phyloP scores from a whole-genome alignment of 30 jellyfish, hydroid and myxozoan genomes.

The Phacellophora camtschatica region DNA sequence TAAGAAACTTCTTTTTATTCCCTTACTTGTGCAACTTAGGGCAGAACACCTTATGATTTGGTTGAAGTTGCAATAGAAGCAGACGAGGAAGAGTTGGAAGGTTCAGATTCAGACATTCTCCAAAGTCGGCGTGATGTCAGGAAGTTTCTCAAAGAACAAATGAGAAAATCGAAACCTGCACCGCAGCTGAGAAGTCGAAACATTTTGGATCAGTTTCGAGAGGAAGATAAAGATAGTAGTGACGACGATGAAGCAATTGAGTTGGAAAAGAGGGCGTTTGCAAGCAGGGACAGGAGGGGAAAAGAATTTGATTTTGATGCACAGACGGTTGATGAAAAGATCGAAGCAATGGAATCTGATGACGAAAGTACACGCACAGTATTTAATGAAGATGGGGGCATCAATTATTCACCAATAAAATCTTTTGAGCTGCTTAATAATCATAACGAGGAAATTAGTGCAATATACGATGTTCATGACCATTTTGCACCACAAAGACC shows the following conservation, averaged over 20 bases:
- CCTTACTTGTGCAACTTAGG: no score
- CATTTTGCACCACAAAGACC: background rate
- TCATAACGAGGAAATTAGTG: background rate
- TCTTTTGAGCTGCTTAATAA: constrained; percentile 9
- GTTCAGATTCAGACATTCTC: constrained; percentile 56
- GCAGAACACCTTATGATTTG: constrained; percentile 76
- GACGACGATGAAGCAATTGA: constrained; percentile 19
- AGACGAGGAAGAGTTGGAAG: constrained; percentile 87
- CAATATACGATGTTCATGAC: background rate
- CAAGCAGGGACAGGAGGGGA: background rate
- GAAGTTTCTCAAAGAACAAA: constrained; percentile 17
- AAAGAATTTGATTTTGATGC: background rate
- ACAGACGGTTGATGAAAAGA: background rate
- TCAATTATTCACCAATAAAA: constrained; percentile 26
- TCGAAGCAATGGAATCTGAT: constrained; percentile 5
- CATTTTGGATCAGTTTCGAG: constrained; percentile 15
- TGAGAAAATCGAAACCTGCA: constrained; percentile 17
- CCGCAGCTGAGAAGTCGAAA: constrained; percentile 40
- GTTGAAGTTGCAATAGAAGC: constrained; percentile 70
- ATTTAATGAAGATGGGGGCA: constrained; percentile 42
- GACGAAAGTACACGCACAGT: constrained; percentile 33
- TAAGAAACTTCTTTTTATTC: no score
- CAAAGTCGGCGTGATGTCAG: constrained; percentile 45
- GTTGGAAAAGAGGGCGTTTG: background rate
- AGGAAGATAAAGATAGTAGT: background rate